Evolutionary conservation across 2,797 vertebrate species (phyloP), one percentile per base, ranked within the genome.

Genomic region (Vultur gryphus): DNA sequence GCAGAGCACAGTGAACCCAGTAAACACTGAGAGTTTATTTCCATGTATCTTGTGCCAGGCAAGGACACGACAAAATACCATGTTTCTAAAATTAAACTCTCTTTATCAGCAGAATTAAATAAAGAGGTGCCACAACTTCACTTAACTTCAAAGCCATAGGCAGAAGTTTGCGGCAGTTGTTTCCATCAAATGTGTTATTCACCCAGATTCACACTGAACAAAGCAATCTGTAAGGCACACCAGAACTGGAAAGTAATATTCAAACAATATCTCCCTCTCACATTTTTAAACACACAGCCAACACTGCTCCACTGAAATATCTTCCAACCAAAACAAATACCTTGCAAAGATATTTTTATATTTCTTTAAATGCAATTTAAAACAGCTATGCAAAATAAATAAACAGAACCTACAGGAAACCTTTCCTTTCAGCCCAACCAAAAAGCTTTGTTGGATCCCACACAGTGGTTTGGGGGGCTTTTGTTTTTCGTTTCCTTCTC

Each of bases 291-390:
- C 29, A 75, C 18, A 57, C 10, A 84, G 61, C 28, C 61, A 94
- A 86, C 31, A 35, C 57, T 78, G 35, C 49, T 80, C 75, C 35
- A 67, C 1, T 84, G 70, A 93, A 92, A 69, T 29, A 43, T 13
- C 66, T 89, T 94, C 73, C 93, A 93, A 90, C 69, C 26, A 78
- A 92, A 92, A 88, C 23, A 84, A 96, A 87, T 48, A 65, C 35
- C 70, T 93, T 72, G 11, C 23, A 51, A 84, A 72, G 46, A 18
- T 44, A 28, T 48, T 84, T 92, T 46, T 44, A 0, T 39, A 21
- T 87, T 75, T 78, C n/a, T 84, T 83, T 29, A 89, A 89, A 87
- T 65, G n/a, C 28, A 78, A 79, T 69, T 90, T 82, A 75, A 89
- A 96, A 84, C 41, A 94, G 66, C 35, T 46, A 92, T 20, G 26